These are phyloP conservation scores for Gadopsis bispinosus DNA, from an alignment of 2,797 vertebrate genomes.

Conservation along the genomic window DNA sequence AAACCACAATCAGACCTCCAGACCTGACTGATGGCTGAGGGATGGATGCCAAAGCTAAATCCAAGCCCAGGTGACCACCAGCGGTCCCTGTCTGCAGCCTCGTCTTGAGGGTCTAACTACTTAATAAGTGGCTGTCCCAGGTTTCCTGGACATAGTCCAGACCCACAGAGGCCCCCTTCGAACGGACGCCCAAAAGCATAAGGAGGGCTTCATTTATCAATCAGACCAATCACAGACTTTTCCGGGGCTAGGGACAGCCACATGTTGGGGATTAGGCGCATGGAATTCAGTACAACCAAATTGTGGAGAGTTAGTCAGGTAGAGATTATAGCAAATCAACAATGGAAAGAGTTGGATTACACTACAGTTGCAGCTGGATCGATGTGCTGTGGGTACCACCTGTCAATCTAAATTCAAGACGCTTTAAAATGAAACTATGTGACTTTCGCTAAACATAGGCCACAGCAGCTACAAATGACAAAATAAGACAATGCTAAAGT, in stretches of 20 bases:
- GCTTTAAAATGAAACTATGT: slow-evolving; percentile 5
- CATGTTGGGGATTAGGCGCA: slow-evolving; percentile 82
- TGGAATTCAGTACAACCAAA: slow-evolving; percentile 75
- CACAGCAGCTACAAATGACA: background rate
- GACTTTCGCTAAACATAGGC: background rate
- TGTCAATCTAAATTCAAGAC: slow-evolving; percentile 44
- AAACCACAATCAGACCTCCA: slow-evolving; percentile 48
- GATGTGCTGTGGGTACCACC: slow-evolving; percentile 30
- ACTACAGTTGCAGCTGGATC: slow-evolving; percentile 55
- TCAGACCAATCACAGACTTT: slow-evolving; percentile 86
- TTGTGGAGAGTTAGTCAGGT: slow-evolving; percentile 60
- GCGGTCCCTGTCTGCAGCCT: slow-evolving; percentile 74
- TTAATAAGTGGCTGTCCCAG: slow-evolving; percentile 89
- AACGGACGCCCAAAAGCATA: slow-evolving; percentile 78
- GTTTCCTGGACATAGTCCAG: slow-evolving; percentile 99
- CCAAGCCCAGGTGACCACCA: slow-evolving; percentile 81
- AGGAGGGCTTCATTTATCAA: slow-evolving; percentile 88
- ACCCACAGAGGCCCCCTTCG: slow-evolving; percentile 84
- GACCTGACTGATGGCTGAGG: slow-evolving; percentile 54
- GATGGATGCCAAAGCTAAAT: slow-evolving; percentile 67
- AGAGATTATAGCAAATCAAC: slow-evolving; percentile 78
- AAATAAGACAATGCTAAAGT: background rate
- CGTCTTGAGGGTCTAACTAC: slow-evolving; percentile 86
- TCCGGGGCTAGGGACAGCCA: slow-evolving; percentile 82
- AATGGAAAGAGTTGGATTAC: slow-evolving; percentile 69